Evolutionary conservation across 2,888 invertebrate species (phyloP).

Genomic region (Melanostoma mellinum): DNA sequence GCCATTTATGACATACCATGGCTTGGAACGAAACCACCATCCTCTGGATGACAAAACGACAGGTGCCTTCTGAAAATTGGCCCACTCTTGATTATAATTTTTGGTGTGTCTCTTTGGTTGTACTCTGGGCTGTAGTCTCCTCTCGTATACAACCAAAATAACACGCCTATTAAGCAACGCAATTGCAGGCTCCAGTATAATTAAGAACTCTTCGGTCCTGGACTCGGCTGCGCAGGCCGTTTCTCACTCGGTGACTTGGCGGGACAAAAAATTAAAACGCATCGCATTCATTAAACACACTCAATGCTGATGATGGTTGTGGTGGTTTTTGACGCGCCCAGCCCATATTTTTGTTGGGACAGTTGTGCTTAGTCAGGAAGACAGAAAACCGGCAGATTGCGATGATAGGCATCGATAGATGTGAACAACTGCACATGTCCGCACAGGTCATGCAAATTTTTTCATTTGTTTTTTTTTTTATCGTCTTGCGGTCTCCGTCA

Average conservation of each 20-base stretch:
- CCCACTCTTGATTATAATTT: slow-evolving; percentile 55
- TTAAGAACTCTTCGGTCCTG: slow-evolving; percentile 51
- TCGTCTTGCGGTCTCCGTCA: slow-evolving; percentile 52
- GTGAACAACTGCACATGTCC: slow-evolving; percentile 62
- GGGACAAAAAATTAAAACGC: slow-evolving; percentile 62
- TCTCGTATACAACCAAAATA: slow-evolving; percentile 51
- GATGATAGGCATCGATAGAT: slow-evolving; percentile 65
- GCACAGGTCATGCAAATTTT: slow-evolving; percentile 70
- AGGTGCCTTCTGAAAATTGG: slow-evolving; percentile 63
- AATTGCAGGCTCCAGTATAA: slow-evolving; percentile 63
- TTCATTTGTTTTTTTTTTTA: too few species aligned
- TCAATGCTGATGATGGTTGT: slow-evolving; percentile 16
- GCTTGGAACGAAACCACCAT: slow-evolving; percentile 13
- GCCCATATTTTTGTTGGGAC: slow-evolving; percentile 48
- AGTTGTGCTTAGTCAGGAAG: slow-evolving; percentile 25
- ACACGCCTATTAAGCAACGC: slow-evolving; percentile 69
- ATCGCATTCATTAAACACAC: slow-evolving; percentile 56
- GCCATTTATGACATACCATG: slow-evolving; percentile 21
- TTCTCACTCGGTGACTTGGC: slow-evolving; percentile 20
- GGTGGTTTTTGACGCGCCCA: slow-evolving; percentile 58
- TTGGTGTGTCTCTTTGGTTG: slow-evolving; percentile 5
- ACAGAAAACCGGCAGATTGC: slow-evolving; percentile 39
- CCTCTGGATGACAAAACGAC: slow-evolving; percentile 56
- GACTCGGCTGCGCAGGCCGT: neutral
- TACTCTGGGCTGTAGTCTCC: neutral